These are phyloP conservation scores for Drosophila kepulauana DNA, from an alignment of 1,140 invertebrate species.

Conservation along the genomic window DNA sequence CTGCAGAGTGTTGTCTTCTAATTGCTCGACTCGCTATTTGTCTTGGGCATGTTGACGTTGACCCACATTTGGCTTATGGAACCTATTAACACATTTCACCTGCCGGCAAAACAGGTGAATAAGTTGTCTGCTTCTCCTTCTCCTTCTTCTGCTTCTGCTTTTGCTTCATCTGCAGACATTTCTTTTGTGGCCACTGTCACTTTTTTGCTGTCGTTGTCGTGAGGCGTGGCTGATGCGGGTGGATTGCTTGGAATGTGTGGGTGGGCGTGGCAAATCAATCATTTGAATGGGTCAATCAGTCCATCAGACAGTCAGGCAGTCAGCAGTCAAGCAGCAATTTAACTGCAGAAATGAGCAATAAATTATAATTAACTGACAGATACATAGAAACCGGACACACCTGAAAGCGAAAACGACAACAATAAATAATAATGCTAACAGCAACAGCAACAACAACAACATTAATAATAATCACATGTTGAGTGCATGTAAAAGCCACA, in stretches of 20 bases:
- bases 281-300: conserved; percentile 25
- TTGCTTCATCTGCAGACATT: not conserved
- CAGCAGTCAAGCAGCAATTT: conserved; percentile 22
- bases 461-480: conserved; percentile 22
- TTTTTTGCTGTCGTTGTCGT: conserved; percentile 31
- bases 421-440: conserved; percentile 53
- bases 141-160: conserved; percentile 34
- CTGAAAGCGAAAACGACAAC: conserved; percentile 51
- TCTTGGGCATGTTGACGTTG: conserved; percentile 60
- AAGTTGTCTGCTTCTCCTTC: conserved; percentile 56
- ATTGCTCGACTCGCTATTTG: conserved; percentile 60
- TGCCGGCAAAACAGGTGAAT: conserved; percentile 44
- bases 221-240: conserved; percentile 14
- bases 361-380: conserved; percentile 42
- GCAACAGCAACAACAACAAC: conserved; percentile 18
- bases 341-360: conserved; percentile 40
- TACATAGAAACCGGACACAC: conserved; percentile 22
- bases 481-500: conserved; percentile 23
- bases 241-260: not conserved
- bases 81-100: conserved; percentile 82
- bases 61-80: conserved; percentile 75
- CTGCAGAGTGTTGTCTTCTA: conserved; percentile 33
- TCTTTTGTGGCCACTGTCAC: conserved; percentile 22
- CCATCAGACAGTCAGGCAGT: conserved; percentile 30
- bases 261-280: conserved; percentile 31